These are phyloP conservation scores for Lepus timidus DNA, from an alignment of 2,113 vertebrate genomes.

Conservation along the genomic window DNA sequence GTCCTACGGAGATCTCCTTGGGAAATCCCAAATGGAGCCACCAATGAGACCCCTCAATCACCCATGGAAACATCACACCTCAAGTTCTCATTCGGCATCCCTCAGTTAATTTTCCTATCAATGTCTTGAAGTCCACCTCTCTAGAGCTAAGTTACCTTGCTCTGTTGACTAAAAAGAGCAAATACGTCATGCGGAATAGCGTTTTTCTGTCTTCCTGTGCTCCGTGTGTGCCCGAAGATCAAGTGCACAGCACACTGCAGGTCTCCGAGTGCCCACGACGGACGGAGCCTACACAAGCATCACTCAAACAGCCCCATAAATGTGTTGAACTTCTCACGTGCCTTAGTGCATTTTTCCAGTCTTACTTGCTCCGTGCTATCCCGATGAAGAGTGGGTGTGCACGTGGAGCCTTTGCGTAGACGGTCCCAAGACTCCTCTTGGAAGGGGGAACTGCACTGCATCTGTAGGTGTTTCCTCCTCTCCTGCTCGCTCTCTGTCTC, in stretches of 20 bases:
- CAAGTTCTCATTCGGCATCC: constrained; percentile 31
- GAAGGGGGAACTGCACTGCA: background rate
- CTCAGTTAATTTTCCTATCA: constrained; percentile 62
- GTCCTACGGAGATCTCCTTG: background rate
- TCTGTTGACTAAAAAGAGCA: constrained; percentile 49
- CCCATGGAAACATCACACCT: constrained; percentile 11
- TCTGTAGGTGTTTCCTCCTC: background rate
- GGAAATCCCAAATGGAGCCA: background rate
- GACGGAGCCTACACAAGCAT: background rate
- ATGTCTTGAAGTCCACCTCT: constrained; percentile 27
- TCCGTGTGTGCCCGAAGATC: constrained; percentile 13
- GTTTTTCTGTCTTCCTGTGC: background rate
- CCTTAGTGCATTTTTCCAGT: background rate
- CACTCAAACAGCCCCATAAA: background rate
- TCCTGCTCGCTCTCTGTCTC: background rate
- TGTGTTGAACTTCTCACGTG: constrained; percentile 43
- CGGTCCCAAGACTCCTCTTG: background rate
- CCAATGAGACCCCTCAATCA: constrained; percentile 9
- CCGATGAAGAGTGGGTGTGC: background rate
- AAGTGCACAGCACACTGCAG: background rate
- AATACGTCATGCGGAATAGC: constrained; percentile 44
- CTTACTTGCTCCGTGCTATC: background rate
- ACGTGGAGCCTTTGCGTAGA: background rate
- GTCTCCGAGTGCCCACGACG: constrained; percentile 46
- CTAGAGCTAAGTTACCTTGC: constrained; percentile 26